Conservation (phyloP, 2,113 vertebrate genomes). For the Percina caprodes region DNA sequence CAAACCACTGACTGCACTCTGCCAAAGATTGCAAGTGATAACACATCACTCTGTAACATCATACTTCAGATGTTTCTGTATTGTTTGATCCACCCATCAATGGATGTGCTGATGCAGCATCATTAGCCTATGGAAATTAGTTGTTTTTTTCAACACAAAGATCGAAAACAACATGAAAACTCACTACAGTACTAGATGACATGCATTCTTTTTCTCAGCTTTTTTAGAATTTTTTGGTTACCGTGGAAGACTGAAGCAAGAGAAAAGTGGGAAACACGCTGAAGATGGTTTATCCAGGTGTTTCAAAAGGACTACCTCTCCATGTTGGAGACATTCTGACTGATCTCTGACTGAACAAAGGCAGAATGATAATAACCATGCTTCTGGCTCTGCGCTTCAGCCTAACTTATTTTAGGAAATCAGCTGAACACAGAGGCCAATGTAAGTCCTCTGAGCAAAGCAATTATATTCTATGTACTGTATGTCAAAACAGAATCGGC, state of each 20-base stretch:
- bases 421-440: conserved; percentile 62
- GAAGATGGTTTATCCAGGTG: conserved; percentile 56
- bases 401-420: conserved; percentile 70
- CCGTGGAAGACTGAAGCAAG: conserved; percentile 4
- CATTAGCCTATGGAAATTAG: conserved; percentile 21
- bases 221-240: conserved; percentile 16
- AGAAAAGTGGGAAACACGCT: conserved; percentile 44
- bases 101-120: conserved; percentile 13
- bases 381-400: conserved; percentile 51
- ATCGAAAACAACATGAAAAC: conserved; percentile 35
- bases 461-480: conserved; percentile 50
- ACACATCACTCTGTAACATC: neutral
- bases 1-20: neutral
- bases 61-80: conserved; percentile 2
- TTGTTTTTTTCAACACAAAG: neutral
- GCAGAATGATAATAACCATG: conserved; percentile 59
- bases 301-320: conserved; percentile 63
- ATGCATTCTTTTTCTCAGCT: neutral
- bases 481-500: conserved; percentile 62
- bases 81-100: neutral
- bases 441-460: conserved; percentile 35
- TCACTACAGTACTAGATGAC: neutral
- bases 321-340: conserved; percentile 57
- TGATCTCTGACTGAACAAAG: conserved; percentile 73
- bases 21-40: neutral